Conservation (phyloP, 2,113 vertebrate genomes). For the Siniperca chuatsi region DNA sequence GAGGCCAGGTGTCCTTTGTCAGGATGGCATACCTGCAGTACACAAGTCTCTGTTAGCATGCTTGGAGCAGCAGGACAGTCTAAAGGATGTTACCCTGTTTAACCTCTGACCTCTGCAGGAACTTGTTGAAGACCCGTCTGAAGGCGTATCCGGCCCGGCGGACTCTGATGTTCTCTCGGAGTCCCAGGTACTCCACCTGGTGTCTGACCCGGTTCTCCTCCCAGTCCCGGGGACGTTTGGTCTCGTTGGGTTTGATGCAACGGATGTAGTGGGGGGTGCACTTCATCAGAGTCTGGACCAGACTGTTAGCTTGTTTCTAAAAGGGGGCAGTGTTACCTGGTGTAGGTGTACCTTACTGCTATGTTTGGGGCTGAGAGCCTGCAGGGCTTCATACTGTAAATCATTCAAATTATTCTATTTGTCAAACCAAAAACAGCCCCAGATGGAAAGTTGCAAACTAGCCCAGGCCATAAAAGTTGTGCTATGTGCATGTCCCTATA, state of each 20-base stretch:
- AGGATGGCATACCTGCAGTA: conserved; percentile 87
- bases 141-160: conserved; percentile 87
- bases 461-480: too few species aligned
- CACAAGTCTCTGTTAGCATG: background rate
- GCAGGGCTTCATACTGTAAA: background rate
- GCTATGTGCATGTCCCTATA: too few species aligned
- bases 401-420: background rate
- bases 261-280: conserved; percentile 90
- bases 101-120: conserved; percentile 83
- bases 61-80: background rate
- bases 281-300: conserved; percentile 88
- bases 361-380: background rate
- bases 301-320: conserved; percentile 88
- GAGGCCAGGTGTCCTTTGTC: conserved; percentile 86
- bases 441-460: too few species aligned
- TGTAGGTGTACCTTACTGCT: background rate
- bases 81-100: background rate
- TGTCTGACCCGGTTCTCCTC: conserved; percentile 86
- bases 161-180: conserved; percentile 88
- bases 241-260: conserved; percentile 90
- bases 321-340: background rate
- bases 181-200: conserved; percentile 88
- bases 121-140: conserved; percentile 85
- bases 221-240: conserved; percentile 87
- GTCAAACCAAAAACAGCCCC: background rate